Evolutionary conservation across 2,113 vertebrate species (phyloP).

Genomic region (Chiloscyllium plagiosum): DNA sequence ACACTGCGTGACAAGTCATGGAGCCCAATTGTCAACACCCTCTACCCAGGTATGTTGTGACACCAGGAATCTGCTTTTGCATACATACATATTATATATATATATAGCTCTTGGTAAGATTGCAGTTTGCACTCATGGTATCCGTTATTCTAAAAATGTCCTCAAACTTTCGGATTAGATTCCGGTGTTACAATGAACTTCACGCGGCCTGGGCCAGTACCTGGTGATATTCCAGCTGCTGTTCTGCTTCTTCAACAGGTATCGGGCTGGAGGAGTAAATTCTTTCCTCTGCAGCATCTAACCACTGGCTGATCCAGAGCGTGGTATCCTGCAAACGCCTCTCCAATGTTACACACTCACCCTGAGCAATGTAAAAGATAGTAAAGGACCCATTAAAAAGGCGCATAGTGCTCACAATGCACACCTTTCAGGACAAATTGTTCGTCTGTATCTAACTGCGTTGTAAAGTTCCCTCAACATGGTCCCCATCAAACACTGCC

Average conservation of each 20-base stretch:
- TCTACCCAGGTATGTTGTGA: too few species aligned
- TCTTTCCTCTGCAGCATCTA: slow-evolving; percentile 61
- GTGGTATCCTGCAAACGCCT: slow-evolving; percentile 69
- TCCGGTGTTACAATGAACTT: background rate
- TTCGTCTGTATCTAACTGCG: too few species aligned
- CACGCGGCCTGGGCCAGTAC: slow-evolving; percentile 46
- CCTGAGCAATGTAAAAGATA: slow-evolving; percentile 49
- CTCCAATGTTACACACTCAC: slow-evolving; percentile 53
- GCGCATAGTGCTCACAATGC: background rate
- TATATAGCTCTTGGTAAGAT: too few species aligned
- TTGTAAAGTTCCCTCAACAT: too few species aligned
- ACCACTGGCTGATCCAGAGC: slow-evolving; percentile 56
- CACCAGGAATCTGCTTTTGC: too few species aligned
- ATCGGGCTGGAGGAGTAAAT: slow-evolving; percentile 48
- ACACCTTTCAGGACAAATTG: background rate
- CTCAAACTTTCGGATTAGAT: too few species aligned
- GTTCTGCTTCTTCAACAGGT: slow-evolving; percentile 47
- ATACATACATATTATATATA: too few species aligned
- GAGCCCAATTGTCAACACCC: too few species aligned
- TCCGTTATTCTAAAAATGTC: too few species aligned
- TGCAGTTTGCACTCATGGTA: too few species aligned
- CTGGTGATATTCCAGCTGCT: slow-evolving; percentile 60
- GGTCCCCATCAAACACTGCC: too few species aligned
- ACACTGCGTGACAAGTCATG: too few species aligned
- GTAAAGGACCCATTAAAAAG: background rate